Evolutionary conservation across 2,888 invertebrate species (phyloP).

Genomic region (Dyspetes luteomarginatus): DNA sequence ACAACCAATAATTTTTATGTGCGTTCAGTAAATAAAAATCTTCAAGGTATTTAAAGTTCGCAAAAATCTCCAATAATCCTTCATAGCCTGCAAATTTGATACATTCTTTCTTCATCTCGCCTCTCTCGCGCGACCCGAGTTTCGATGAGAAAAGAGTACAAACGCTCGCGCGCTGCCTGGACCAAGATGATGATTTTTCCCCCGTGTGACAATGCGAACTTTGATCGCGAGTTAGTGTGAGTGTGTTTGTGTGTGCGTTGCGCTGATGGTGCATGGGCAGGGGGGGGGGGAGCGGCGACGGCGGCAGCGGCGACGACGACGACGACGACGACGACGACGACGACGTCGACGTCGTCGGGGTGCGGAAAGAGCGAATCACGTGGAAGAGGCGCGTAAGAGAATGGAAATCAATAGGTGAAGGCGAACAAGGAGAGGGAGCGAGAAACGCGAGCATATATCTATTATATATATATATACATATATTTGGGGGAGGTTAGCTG

Average conservation of each 20-base stretch:
- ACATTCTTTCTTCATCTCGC: neutral
- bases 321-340: slow-evolving; percentile 53
- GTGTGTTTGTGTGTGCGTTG: slow-evolving; percentile 6
- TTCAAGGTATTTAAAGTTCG: neutral
- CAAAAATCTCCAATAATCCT: neutral
- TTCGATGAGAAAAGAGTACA: neutral
- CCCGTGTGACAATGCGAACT: slow-evolving; percentile 45
- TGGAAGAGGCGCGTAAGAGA: slow-evolving; percentile 78
- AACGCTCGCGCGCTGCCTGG: slow-evolving; percentile 33
- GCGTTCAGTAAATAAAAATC: neutral
- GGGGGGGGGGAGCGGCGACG: slow-evolving; percentile 40
- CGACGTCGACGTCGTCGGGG: slow-evolving; percentile 61
- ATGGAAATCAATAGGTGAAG: slow-evolving; percentile 83
- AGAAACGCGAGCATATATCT: neutral
- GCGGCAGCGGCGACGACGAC: slow-evolving; percentile 55
- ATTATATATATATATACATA: slow-evolving; percentile 9
- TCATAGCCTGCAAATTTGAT: neutral
- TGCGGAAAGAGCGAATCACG: slow-evolving; percentile 76
- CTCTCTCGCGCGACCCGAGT: neutral
- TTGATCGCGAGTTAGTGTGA: slow-evolving; percentile 37
- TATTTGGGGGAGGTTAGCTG: too few species aligned
- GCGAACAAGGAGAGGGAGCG: slow-evolving; percentile 56
- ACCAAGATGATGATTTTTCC: slow-evolving; percentile 33
- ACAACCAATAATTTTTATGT: neutral
- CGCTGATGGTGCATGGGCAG: slow-evolving; percentile 13